Base-by-base conservation (phyloP, 2,888 invertebrate genomes). In the Taenaris catops region DNA sequence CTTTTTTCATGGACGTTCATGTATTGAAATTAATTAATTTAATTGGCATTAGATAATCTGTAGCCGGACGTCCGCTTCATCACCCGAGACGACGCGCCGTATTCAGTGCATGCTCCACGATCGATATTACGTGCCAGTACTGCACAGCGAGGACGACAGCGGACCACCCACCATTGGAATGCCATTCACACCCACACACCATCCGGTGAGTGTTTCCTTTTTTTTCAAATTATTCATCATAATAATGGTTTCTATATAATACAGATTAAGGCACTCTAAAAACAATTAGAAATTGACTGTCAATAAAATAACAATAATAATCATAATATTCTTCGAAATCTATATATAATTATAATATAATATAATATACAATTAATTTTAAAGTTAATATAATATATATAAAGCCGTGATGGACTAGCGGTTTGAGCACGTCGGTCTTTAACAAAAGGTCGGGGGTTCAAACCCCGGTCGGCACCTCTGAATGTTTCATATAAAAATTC, bases 71-170 rank as follows among this genome's bases (percentile, higher is more conserved):
- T 63, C 84, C 6, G 70, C 75, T 38, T 62, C 78, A 4, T 56
- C 69, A 8, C 56, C 80, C 2, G 75, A 75, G 6, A 52, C 90
- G 49, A 79, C 60, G 37, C 71, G 59, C 39, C 88, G 87, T 44
- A 94, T 96, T 40, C 63, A 78, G 11, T 54, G 71, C 25, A 74
- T 95, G 55, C 73, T 97, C 19, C 89, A 90, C 49, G 94, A 94
- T 50, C 90, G 92, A 18, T 96, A 89, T 87, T 97, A 95, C 81
- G 95, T 98, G 58, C 97, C 97, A 8, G 94, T 98, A 16, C 75
- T 96, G 47, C 89, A 97, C 58, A 88, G 92, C 1, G 91, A 92
- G 44, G 95, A 95, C 63, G 92, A 91, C 61, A 91, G 92, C 48
- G 69, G 90, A 4, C 92, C 92, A 34, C 95, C 96, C 27, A 75